Conservation (phyloP, 2,797 vertebrate species). For the Monodelphis domestica region DNA sequence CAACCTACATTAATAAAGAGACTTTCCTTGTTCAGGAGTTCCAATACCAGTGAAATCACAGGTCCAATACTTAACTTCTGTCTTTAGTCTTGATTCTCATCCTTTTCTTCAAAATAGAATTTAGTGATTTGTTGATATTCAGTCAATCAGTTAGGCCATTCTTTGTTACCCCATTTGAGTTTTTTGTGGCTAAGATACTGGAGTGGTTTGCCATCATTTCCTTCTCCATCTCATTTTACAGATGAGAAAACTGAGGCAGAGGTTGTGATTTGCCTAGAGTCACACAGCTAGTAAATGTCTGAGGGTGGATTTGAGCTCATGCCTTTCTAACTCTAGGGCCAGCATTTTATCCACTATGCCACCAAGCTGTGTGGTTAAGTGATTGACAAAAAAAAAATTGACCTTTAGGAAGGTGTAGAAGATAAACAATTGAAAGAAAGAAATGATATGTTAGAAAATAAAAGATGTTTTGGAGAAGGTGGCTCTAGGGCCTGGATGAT, state of each 20-base stretch:
- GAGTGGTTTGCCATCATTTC: no score
- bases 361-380: background rate
- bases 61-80: background rate
- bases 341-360: no score
- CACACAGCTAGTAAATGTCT: no score
- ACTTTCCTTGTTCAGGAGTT: background rate
- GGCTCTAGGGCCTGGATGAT: background rate
- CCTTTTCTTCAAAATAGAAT: background rate
- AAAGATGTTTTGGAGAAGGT: background rate
- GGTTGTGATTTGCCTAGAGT: no score
- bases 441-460: background rate
- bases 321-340: no score
- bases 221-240: no score
- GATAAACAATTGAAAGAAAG: background rate
- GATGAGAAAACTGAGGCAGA: no score
- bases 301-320: no score
- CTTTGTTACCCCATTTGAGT: no score
- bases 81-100: background rate
- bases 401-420: background rate
- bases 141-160: no score
- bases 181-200: no score
- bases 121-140: no score
- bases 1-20: background rate
- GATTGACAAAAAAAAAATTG: background rate
- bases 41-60: background rate